Base-by-base conservation (phyloP, 2,888 invertebrate genomes). In the Scrobipalpa atriplicella region DNA sequence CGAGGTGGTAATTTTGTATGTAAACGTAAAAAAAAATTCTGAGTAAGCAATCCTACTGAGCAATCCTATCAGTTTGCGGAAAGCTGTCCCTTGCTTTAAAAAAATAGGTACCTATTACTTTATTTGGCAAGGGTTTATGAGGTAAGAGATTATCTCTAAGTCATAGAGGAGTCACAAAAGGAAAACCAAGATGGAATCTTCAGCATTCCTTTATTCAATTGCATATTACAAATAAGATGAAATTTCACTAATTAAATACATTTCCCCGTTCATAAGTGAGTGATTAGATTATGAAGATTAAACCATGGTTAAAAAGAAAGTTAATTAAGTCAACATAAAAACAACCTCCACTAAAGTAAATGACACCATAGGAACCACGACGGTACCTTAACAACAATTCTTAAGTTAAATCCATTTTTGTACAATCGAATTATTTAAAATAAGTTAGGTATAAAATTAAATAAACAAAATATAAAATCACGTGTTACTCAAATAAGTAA, bases 201-300 rank as follows among this genome's bases (percentile, higher is more conserved):
- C 78, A 83, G 84, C 83, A 76, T 79, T 81, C 73, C 70, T 82
- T 86, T 84, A 84, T 82, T 85, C 77, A 73, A 80, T 80, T 80
- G 82, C 81, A 78, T 78, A 78, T 78, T 80, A 82, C 54, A 82
- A 82, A 62, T 13, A 62, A 41, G 74, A 79, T 79, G 76, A 79
- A 76, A 75, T 73, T 69, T 76, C 76, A 71, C 71, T 68, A 41
- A 70, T 72, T 77, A 76, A 71, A 72, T 75, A 74, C 68, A 72
- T 71, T 75, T 68, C 38, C 38, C 38, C 69, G 64, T 64, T 63
- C 68, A 64, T 70, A 67, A 67, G 60, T 66, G 69, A 36, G 67
- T 19, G n/a, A 16, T 16, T 43, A 47, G 16, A 47, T 47, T 47
- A n/a, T n/a, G 11, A 16, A 10, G n/a, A 18, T 54, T 11, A 21